Evolutionary conservation across 53 echinoderm and acorn worm genomes (phyloP).

Genomic region (Holothuria scabra): DNA sequence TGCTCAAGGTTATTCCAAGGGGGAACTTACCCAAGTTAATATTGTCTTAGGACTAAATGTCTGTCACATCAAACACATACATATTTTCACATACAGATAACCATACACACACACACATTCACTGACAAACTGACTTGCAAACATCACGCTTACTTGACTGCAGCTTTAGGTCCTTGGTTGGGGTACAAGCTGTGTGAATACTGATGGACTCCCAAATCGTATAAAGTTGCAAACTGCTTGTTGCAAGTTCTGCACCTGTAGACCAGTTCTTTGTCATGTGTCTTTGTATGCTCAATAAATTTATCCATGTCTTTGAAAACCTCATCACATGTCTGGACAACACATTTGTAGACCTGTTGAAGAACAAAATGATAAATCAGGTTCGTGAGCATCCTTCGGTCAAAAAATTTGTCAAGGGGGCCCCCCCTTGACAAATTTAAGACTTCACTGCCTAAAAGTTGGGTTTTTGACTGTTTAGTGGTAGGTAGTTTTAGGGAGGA

Average conservation of each 20-base stretch:
- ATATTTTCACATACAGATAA: neutral
- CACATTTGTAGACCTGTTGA: conserved; percentile 92
- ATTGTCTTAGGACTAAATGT: too few species aligned
- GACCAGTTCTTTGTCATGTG: conserved; percentile 88
- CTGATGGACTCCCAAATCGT: conserved; percentile 96
- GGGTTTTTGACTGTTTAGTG: too few species aligned
- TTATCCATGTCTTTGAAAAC: conserved; percentile 91
- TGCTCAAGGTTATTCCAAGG: too few species aligned
- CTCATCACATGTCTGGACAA: conserved; percentile 77
- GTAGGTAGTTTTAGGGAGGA: too few species aligned
- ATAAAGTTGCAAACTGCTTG: conserved; percentile 90
- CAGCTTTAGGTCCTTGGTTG: conserved; percentile 86
- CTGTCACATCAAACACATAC: too few species aligned
- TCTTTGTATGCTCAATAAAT: conserved; percentile 91
- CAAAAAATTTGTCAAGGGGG: too few species aligned
- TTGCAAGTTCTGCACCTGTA: conserved; percentile 90
- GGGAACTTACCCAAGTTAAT: too few species aligned
- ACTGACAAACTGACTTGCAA: neutral
- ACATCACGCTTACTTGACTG: conserved; percentile 69
- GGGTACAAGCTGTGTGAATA: conserved; percentile 98
- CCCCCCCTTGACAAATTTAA: too few species aligned
- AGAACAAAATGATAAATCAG: neutral
- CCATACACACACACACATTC: neutral
- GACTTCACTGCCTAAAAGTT: too few species aligned
- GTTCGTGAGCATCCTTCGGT: too few species aligned